These are phyloP conservation scores for Nautilus pompilius DNA, from an alignment of 1,140 invertebrate species.

Conservation along the genomic window DNA sequence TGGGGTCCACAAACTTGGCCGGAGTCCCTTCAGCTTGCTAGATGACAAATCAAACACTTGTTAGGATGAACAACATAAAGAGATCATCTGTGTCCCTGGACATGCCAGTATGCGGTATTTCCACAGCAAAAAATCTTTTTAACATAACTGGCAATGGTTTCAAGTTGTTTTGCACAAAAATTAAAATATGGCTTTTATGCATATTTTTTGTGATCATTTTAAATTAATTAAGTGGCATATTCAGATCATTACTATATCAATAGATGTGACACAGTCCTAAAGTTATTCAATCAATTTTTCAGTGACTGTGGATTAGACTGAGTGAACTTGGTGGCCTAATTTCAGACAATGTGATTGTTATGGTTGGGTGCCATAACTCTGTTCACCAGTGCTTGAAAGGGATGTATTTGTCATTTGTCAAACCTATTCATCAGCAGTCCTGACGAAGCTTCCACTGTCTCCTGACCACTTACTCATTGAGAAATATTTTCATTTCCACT, in stretches of 20 bases:
- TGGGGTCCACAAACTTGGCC: too few relatives aligned
- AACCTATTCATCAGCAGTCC: constrained; percentile 5
- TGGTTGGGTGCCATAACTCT: constrained; percentile 15
- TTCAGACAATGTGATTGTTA: constrained; percentile 17
- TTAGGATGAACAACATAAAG: not conserved
- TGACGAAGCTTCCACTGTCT: constrained; percentile 3
- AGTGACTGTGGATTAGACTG: constrained; percentile 1
- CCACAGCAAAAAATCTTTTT: constrained; percentile 7
- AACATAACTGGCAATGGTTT: constrained; percentile 4
- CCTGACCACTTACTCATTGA: constrained; percentile 13
- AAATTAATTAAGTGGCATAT: not conserved
- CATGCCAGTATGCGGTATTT: constrained; percentile 11
- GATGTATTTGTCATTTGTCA: constrained; percentile 12
- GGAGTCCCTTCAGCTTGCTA: constrained; percentile 2
- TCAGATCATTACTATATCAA: not conserved
- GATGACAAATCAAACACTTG: constrained; percentile 9
- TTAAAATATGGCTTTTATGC: not conserved
- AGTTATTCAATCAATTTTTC: too few relatives aligned
- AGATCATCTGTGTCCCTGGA: not conserved
- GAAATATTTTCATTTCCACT: constrained; percentile 13
- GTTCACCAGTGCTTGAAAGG: constrained; percentile 14
- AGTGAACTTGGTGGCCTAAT: constrained; percentile 3
- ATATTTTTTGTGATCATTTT: not conserved
- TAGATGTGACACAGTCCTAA: too few relatives aligned
- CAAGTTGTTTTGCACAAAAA: not conserved